Base-by-base conservation (phyloP, 2,888 invertebrate genomes). In the Diarsia dahlii region DNA sequence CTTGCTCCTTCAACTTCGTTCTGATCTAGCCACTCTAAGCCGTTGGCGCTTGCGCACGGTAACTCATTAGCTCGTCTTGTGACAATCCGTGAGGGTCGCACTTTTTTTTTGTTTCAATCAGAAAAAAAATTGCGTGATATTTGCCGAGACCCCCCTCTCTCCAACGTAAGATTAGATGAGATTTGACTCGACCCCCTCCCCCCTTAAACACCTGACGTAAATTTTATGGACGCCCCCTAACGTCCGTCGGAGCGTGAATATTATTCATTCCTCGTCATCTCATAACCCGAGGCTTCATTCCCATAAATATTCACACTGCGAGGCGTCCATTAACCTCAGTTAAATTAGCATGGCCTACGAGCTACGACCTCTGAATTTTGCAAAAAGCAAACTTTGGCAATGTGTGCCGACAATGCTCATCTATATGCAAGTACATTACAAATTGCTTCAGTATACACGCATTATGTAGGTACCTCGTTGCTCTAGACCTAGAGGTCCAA, bases 191-290 rank as follows among this genome's bases (percentile, higher is more conserved):
- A n/a, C n/a, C n/a, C n/a, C n/a, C n/a, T n/a, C n/a, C n/a, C n/a
- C n/a, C n/a, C n/a, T n/a, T n/a, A n/a, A n/a, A n/a, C n/a, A n/a
- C n/a, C n/a, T n/a, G n/a, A n/a, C n/a, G n/a, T n/a, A n/a, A n/a
- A n/a, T n/a, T n/a, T n/a, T n/a, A n/a, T n/a, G n/a, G n/a, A n/a
- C n/a, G n/a, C n/a, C n/a, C n/a, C 52, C 63, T 56, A 39, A 58
- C n/a, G 68, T 48, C 45, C 20, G 58, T 65, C 71, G 18, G 69
- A 58, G 56, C 64, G 18, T 82, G 64, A 78, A 81, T 83, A 81
- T 85, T n/a, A n/a, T 84, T 77, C 70, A 85, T 75, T 73, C 23
- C 65, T 74, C 64, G 70, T 69, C 76, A 82, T 76, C 85, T 80
- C 71, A 80, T 66, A 81, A 69, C 73, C 68, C 75, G 52, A 65